Base-by-base conservation (phyloP, 2,113 vertebrate genomes). In the Saguinus imperator region DNA sequence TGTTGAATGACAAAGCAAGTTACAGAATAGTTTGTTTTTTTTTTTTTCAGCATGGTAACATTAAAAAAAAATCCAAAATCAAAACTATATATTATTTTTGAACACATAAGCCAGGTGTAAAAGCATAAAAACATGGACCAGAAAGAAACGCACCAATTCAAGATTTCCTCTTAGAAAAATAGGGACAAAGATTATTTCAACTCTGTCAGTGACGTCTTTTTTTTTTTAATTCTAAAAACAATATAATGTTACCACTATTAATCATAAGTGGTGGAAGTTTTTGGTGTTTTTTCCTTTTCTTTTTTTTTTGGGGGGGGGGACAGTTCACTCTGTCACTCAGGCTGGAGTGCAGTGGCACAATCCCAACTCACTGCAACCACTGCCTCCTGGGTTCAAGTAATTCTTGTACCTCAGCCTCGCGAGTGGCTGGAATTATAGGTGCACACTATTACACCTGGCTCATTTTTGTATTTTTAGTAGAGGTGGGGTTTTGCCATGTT, bases 41-140 rank as follows among this genome's bases (percentile, higher is more conserved):
- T 40, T 91, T 83, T 64, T 58, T 88, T 12, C 40, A 86, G 48
- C 6, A 84, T 88, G n/a, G 21, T 45, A 73, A 89, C 0, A 37
- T 48, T 73, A 35, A 17, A 43, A 43, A 43, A 94, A 93, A 76
- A 4, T 5, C 29, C 8, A 29, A 68, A 57, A 77, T 72, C 35
- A 91, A 95, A 97, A 50, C 27, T 68, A 66, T 37, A 32, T 58
- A 6, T 40, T 87, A 6, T 87, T 92, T 95, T 61, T 88, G 55
- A 90, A 79, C 40, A 52, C 35, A 79, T 16, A 91, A 50, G 6
- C 11, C 84, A 91, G 5, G 16, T 55, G 80, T n/a, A 73, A 91
- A 96, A 50, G 57, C 66, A 64, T 27, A 77, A 83, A 86, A 85
- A 45, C 18, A 40, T 75, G 16, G 7, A 45, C 32, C n/a, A 61